Evolutionary conservation across 2,113 vertebrate genomes (phyloP).

Genomic region (Rostratula benghalensis): DNA sequence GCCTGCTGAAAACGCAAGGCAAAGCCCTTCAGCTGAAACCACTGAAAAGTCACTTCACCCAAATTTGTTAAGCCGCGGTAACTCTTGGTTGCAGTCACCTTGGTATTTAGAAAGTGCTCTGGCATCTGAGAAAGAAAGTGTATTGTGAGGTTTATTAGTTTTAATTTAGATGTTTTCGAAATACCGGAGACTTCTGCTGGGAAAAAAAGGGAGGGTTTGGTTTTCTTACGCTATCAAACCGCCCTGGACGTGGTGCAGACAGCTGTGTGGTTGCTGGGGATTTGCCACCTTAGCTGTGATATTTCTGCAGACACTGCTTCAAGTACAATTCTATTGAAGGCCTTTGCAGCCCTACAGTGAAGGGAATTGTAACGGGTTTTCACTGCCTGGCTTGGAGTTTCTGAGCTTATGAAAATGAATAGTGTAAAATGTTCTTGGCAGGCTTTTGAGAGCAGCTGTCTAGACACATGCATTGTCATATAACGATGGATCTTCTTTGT

Average conservation of each 20-base stretch:
- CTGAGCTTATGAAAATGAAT: background rate
- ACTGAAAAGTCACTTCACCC: background rate
- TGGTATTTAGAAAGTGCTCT: constrained; percentile 28
- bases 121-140: background rate
- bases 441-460: constrained; percentile 5
- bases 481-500: background rate
- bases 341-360: background rate
- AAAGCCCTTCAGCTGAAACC: constrained; percentile 1
- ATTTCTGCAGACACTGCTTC: background rate
- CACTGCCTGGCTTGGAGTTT: background rate
- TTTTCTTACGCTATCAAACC: background rate
- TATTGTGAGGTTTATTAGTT: background rate
- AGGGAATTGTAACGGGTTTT: background rate
- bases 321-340: background rate
- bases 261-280: background rate
- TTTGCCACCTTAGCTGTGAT: background rate
- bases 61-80: background rate
- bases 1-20: background rate
- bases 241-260: background rate
- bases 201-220: background rate
- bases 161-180: background rate
- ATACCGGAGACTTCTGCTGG: background rate
- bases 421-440: constrained; percentile 31
- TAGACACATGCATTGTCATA: background rate
- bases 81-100: constrained; percentile 7